A percentile compares a stretch with the other conserved stretches of the same genome.
These are phyloP conservation scores for Ischnus inquisitorius DNA, from an alignment of 2,888 invertebrate species.

Conservation along the genomic window DNA sequence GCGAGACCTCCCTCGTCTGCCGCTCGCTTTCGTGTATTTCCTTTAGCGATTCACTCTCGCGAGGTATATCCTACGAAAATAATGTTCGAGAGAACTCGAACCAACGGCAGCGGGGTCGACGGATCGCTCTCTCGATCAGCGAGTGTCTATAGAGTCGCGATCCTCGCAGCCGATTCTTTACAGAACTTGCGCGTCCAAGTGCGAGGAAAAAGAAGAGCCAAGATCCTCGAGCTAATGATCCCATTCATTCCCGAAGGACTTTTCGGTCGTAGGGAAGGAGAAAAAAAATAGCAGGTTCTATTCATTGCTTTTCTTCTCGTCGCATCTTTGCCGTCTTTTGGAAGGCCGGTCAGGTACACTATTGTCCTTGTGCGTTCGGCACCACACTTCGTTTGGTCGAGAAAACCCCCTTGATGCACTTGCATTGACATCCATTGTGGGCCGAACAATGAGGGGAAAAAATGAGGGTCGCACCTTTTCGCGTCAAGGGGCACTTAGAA, in stretches of 20 bases:
- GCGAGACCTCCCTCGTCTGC: constrained; percentile 32
- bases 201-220: constrained; percentile 35
- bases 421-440: constrained; percentile 74
- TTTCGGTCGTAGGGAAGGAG: constrained; percentile 67
- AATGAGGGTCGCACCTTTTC: constrained; percentile 72
- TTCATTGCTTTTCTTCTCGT: constrained; percentile 69
- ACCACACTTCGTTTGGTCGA: not conserved
- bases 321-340: constrained; percentile 53
- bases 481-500: constrained; percentile 65
- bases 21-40: constrained; percentile 28
- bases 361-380: constrained; percentile 60
- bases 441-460: constrained; percentile 75
- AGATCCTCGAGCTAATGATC: constrained; percentile 77
- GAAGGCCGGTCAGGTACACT: constrained; percentile 63
- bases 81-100: constrained; percentile 17
- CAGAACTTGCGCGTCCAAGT: constrained; percentile 22
- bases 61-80: constrained; percentile 59
- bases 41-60: constrained; percentile 47
- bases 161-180: not conserved
- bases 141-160: constrained; percentile 30
- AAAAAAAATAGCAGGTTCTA: constrained; percentile 79
- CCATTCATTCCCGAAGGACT: constrained; percentile 78
- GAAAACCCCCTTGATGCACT: constrained; percentile 46
- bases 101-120: constrained; percentile 45
- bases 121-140: constrained; percentile 55